A percentile compares a stretch with the other conserved stretches of the same genome.
These are phyloP conservation scores for Teleogryllus occipitalis DNA, from an alignment of 1,140 invertebrate species.

Conservation along the genomic window DNA sequence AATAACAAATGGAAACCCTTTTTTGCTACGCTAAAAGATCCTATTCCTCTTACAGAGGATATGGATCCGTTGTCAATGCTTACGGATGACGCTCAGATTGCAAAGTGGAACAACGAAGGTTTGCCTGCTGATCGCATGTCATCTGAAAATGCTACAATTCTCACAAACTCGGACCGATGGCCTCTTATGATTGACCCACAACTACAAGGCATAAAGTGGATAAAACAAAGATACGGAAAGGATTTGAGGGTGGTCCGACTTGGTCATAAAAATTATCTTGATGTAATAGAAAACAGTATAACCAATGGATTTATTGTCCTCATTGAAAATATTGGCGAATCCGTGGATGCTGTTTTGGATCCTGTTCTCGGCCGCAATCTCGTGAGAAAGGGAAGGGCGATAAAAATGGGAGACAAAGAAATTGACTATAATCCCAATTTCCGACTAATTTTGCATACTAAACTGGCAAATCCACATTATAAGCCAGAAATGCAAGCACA, in stretches of 20 bases:
- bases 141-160: conserved; percentile 87
- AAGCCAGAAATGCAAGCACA: conserved; percentile 96
- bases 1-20: conserved; percentile 73
- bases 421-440: conserved; percentile 80
- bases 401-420: conserved; percentile 85
- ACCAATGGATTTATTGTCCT: conserved; percentile 57
- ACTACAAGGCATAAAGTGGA: conserved; percentile 90
- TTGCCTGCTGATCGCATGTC: conserved; percentile 88
- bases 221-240: conserved; percentile 63
- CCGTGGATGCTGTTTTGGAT: conserved; percentile 81
- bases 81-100: conserved; percentile 85
- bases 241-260: conserved; percentile 53
- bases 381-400: conserved; percentile 71
- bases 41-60: conserved; percentile 69
- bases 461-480: conserved; percentile 91
- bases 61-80: conserved; percentile 74
- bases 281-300: conserved; percentile 73
- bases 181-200: conserved; percentile 93
- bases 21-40: conserved; percentile 50
- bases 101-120: conserved; percentile 90
- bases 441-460: conserved; percentile 84
- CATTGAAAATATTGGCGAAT: conserved; percentile 85
- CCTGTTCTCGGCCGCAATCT: conserved; percentile 80
- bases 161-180: conserved; percentile 83
- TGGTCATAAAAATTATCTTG: conserved; percentile 74